Percentiles rank a stretch among this genome's conserved stretches.
phyloP scores from a whole-genome alignment of 2,797 vertebrate species.

The Hybognathus amarus region DNA sequence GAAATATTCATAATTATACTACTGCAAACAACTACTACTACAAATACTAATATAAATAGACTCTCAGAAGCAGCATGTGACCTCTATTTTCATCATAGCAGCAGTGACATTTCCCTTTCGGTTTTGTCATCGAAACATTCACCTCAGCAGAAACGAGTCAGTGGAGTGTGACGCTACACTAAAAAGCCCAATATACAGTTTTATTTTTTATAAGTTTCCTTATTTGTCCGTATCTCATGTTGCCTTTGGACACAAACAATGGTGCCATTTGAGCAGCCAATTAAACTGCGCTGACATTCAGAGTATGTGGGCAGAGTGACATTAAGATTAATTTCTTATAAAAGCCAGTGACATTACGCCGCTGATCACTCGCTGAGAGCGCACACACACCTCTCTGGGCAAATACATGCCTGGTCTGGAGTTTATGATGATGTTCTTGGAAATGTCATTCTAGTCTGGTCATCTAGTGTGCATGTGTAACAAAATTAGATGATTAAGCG shows the following conservation, averaged over 20 bases:
- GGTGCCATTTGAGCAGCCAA: slow-evolving; percentile 71
- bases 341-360: slow-evolving; percentile 76
- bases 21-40: neutral
- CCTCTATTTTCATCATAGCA: slow-evolving; percentile 47
- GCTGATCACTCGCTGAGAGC: slow-evolving; percentile 51
- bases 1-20: neutral
- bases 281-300: slow-evolving; percentile 81
- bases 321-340: slow-evolving; percentile 77
- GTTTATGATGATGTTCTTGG: slow-evolving; percentile 50
- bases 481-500: neutral
- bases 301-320: slow-evolving; percentile 72
- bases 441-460: slow-evolving; percentile 71
- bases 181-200: neutral
- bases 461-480: slow-evolving; percentile 20
- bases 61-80: slow-evolving; percentile 12
- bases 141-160: slow-evolving; percentile 14
- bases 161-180: slow-evolving; percentile 21
- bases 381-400: slow-evolving; percentile 43
- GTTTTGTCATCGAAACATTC: slow-evolving; percentile 26
- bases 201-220: slow-evolving; percentile 19
- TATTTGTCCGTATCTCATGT: slow-evolving; percentile 48
- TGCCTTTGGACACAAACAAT: slow-evolving; percentile 66
- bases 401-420: neutral
- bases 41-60: neutral
- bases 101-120: slow-evolving; percentile 50